Percentiles rank a stretch among this genome's conserved stretches.
Conservation (phyloP, 2,113 vertebrate species). For the Podilymbus podiceps region DNA sequence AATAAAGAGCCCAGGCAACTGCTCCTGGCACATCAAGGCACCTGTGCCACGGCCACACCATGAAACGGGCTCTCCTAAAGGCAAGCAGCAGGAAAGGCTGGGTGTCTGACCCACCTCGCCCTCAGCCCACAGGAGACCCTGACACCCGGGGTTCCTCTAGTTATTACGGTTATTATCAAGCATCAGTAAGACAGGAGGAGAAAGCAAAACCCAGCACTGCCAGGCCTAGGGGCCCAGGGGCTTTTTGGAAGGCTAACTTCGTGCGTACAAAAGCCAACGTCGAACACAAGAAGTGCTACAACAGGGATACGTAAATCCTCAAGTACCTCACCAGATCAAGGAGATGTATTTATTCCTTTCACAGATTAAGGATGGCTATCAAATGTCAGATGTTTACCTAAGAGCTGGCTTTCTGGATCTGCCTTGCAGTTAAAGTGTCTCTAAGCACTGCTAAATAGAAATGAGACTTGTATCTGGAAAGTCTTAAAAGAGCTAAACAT, state of each 20-base stretch:
- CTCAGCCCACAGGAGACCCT: not conserved
- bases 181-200: not conserved
- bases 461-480: not conserved
- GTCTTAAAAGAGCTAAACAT: not conserved
- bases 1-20: not conserved
- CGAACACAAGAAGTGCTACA: not conserved
- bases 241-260: not conserved
- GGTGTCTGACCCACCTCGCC: not conserved
- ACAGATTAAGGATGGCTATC: not conserved
- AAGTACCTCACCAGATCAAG: not conserved
- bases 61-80: not conserved
- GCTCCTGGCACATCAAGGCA: not conserved
- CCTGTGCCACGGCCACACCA: accelerated
- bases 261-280: not conserved
- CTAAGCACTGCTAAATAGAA: not conserved
- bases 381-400: not conserved
- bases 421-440: not conserved
- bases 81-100: no score
- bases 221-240: not conserved
- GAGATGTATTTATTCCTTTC: not conserved
- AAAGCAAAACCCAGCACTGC: not conserved
- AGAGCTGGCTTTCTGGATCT: not conserved
- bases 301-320: no score
- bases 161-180: no score
- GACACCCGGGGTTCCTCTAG: not conserved